Evolutionary conservation across 2,113 vertebrate species (phyloP).

Genomic region (Spermophilus dauricus): DNA sequence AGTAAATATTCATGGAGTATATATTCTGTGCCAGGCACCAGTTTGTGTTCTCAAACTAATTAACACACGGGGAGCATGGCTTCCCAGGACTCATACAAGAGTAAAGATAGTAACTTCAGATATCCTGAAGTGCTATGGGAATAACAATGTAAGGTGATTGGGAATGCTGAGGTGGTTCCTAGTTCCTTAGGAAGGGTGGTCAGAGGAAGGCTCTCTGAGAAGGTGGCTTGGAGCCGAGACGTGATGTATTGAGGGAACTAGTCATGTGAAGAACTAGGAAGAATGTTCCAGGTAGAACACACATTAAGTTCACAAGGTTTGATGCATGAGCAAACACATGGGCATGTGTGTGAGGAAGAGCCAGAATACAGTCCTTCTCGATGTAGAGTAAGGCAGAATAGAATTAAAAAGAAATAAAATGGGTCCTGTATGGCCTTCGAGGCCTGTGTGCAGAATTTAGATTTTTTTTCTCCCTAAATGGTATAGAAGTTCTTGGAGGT

Average conservation of each 20-base stretch:
- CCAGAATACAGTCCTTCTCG: background rate
- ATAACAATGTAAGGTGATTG: background rate
- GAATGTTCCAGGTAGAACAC: background rate
- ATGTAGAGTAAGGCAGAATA: background rate
- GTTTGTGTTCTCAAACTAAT: background rate
- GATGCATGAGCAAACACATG: background rate
- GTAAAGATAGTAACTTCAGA: background rate
- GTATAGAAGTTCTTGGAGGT: background rate
- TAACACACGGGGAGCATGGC: background rate
- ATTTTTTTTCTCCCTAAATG: background rate
- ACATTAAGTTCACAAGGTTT: background rate
- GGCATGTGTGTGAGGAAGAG: background rate
- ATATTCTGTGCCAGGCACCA: background rate
- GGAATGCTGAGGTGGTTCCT: background rate
- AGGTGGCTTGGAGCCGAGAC: background rate
- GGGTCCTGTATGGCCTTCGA: background rate
- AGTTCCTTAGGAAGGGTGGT: background rate
- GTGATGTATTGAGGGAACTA: background rate
- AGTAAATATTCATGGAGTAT: background rate
- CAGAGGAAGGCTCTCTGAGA: background rate
- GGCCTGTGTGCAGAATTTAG: background rate
- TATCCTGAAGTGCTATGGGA: background rate
- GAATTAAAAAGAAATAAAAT: background rate
- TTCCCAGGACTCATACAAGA: background rate
- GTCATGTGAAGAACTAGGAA: background rate